Conservation (phyloP, 2,888 invertebrate species). For the Ommatoiulus sabulosus region DNA sequence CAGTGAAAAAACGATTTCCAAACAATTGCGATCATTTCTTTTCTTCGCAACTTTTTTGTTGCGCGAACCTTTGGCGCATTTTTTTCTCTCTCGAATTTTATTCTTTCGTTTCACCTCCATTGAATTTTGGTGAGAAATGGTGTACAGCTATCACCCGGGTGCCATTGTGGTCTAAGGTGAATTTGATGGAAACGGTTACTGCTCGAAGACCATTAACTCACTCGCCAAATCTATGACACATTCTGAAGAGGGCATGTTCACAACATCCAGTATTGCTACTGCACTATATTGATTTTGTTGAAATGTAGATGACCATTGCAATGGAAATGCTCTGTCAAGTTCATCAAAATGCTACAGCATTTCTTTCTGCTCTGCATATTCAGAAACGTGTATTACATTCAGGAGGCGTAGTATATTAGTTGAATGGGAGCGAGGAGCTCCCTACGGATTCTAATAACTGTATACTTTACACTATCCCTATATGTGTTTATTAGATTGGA, state of each 20-base stretch:
- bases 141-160: not conserved
- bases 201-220: slow-evolving; percentile 1
- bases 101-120: slow-evolving; percentile 31
- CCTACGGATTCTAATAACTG: too few species aligned
- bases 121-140: slow-evolving; percentile 30
- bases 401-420: too few species aligned
- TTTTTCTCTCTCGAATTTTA: not conserved
- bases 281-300: too few species aligned
- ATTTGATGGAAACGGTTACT: not conserved
- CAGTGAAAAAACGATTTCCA: slow-evolving; percentile 43
- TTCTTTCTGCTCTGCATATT: too few species aligned
- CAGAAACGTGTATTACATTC: too few species aligned
- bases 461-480: too few species aligned
- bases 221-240: slow-evolving; percentile 2
- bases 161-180: not conserved
- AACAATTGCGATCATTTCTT: slow-evolving; percentile 25
- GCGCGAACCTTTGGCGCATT: not conserved
- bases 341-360: too few species aligned
- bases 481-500: too few species aligned
- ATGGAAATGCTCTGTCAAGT: too few species aligned
- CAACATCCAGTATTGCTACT: not conserved
- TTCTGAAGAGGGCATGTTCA: slow-evolving; percentile 1
- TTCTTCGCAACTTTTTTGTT: slow-evolving; percentile 29
- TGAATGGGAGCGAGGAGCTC: too few species aligned
- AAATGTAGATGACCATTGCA: too few species aligned